Evolutionary conservation across 2,888 invertebrate species (phyloP), one percentile per base, ranked within the genome.

Genomic region (Eupithecia exiguata): DNA sequence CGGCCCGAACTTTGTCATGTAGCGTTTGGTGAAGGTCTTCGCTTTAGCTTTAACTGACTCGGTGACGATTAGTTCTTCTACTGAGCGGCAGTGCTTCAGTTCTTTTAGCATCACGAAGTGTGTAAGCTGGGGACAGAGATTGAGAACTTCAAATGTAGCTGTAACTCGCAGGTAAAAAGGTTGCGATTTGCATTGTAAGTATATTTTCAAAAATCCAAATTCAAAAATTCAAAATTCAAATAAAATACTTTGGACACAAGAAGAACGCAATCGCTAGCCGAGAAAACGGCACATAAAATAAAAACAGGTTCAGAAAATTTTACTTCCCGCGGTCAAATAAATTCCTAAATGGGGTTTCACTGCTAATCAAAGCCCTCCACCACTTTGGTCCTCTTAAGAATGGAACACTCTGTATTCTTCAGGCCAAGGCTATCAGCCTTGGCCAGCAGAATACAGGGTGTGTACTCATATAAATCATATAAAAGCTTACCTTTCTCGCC

Each of bases 81-180:
- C 97, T 63, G 96, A 96, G 78, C 97, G 96, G 86, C 98, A 97
- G 89, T 99, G 98, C 88, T 98, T 98, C 88, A 99, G 90, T 92
- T 99, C 99, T 91, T 99, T 99, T 75, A 98, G 95, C 96, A 99
- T 97, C 75, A 99, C 98, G 89, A 98, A 98, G 93, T 99, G 98
- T 0, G 99, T 99, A 76, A 99, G 92, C 99, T 99, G 89, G 40
- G 53, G 43, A 63, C 16, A 46, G 9, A n/a, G n/a, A 46, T 18
- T 18, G 49, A n/a, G 36, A 36, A 35, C n/a, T 18, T 35, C 0
- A 53, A 53, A 21, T 21, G n/a, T 46, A n/a, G 46, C n/a, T n/a
- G 46, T 43, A 6, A 18, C 6, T 46, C 1, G 6, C 46, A 46
- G 18, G 46, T 18, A 46, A 46, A 46, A 18, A 6, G 46, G 14